Conservation (phyloP, 2,113 vertebrate species). For the Phycodurus eques region DNA sequence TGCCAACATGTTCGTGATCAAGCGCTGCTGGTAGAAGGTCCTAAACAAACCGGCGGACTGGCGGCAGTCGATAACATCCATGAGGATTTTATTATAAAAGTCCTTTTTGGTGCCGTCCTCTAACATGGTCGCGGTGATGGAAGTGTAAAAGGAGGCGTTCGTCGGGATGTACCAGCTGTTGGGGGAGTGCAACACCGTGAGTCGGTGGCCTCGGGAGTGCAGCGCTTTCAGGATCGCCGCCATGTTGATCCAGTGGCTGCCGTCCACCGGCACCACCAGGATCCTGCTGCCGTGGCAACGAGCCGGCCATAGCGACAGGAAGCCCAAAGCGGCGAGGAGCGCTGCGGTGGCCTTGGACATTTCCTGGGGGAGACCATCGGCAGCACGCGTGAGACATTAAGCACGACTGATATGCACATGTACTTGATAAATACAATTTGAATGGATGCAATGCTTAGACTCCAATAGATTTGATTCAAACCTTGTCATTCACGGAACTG, state of each 20-base stretch:
- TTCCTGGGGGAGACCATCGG: constrained; percentile 21
- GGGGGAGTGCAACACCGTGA: constrained; percentile 69
- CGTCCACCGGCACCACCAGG: constrained; percentile 74
- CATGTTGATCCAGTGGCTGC: constrained; percentile 84
- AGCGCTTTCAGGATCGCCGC: constrained; percentile 73
- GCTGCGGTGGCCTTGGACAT: constrained; percentile 9
- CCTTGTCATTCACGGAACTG: too few species aligned
- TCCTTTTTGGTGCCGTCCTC: constrained; percentile 26
- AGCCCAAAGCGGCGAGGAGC: constrained; percentile 15
- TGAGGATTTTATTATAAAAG: constrained; percentile 47
- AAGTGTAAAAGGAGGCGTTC: constrained; percentile 51
- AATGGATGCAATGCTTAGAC: too few species aligned
- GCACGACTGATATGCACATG: too few species aligned
- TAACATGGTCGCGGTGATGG: constrained; percentile 17
- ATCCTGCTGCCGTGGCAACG: constrained; percentile 63
- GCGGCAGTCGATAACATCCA: constrained; percentile 42
- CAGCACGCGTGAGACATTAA: neutral
- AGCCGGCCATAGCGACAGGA: constrained; percentile 24
- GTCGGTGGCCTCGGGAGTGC: constrained; percentile 65
- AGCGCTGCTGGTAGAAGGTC: constrained; percentile 40
- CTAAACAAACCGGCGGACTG: constrained; percentile 20
- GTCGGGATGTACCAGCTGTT: constrained; percentile 67
- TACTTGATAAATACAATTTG: too few species aligned
- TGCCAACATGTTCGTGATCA: accelerated
- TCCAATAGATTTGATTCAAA: too few species aligned